Conservation (phyloP, 2,888 invertebrate genomes). For the Agelastica alni region DNA sequence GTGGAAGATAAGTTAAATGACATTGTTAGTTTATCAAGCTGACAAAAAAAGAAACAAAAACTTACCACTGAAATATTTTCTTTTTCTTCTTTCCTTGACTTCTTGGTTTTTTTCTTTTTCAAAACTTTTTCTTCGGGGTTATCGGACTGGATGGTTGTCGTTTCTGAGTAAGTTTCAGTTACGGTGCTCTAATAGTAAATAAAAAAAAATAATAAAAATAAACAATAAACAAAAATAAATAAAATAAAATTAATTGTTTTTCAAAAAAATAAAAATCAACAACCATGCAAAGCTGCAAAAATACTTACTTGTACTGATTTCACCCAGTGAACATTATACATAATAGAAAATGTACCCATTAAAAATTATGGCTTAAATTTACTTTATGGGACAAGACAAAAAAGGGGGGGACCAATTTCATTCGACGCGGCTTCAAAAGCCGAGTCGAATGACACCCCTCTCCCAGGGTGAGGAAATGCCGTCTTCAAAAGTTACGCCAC, state of each 20-base stretch:
- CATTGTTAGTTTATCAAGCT: too few relatives aligned
- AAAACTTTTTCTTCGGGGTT: constrained; percentile 47
- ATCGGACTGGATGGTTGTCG: constrained; percentile 47
- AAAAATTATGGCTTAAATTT: too few relatives aligned
- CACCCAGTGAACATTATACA: too few relatives aligned
- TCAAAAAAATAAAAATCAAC: not conserved
- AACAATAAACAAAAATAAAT: constrained; percentile 15
- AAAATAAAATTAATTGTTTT: not conserved
- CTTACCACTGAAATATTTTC: constrained; percentile 72
- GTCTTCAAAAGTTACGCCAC: too few relatives aligned
- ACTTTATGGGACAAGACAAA: too few relatives aligned
- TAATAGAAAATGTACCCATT: too few relatives aligned
- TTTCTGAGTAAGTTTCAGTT: constrained; percentile 52
- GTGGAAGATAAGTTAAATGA: constrained; percentile 14
- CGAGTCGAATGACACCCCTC: not conserved
- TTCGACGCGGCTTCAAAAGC: too few relatives aligned
- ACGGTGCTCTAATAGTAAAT: constrained; percentile 52
- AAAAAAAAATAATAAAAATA: constrained; percentile 34
- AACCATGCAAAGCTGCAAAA: constrained; percentile 13
- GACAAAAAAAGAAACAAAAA: constrained; percentile 38
- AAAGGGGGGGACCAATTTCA: too few relatives aligned
- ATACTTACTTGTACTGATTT: constrained; percentile 24
- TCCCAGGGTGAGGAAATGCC: not conserved
- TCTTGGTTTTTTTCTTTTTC: constrained; percentile 66
- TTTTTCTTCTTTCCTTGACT: constrained; percentile 68